Percentiles rank a stretch among this genome's conserved stretches.
Evolutionary conservation across 2,113 vertebrate genomes (phyloP).

Genomic region (Acrocephalus kingi): DNA sequence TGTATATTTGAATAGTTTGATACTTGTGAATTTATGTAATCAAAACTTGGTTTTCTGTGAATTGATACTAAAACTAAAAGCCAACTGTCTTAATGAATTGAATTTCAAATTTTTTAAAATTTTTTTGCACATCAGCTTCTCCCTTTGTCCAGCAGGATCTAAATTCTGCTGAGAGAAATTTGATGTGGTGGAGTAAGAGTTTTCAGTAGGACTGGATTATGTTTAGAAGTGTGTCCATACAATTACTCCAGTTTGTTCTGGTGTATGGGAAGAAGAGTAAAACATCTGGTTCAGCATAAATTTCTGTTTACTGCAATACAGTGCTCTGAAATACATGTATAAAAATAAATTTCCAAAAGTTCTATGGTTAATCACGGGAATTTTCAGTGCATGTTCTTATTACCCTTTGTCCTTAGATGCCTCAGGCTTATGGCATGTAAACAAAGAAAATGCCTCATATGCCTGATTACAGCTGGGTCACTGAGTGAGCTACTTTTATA

Average conservation of each 20-base stretch:
- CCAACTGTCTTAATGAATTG: not conserved
- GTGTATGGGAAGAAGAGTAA: not conserved
- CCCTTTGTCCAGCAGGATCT: not conserved
- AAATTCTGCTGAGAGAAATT: not conserved
- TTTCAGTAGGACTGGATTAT: not conserved
- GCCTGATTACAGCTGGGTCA: not conserved
- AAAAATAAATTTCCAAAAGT: constrained; percentile 49
- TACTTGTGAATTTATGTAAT: not conserved
- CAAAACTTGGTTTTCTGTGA: not conserved
- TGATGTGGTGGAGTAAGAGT: not conserved
- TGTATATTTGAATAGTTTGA: not conserved
- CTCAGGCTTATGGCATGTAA: not conserved
- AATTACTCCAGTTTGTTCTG: not conserved
- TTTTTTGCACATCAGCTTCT: not conserved
- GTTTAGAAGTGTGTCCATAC: not conserved
- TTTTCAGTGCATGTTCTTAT: not conserved
- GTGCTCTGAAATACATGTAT: constrained; percentile 24
- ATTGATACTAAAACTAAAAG: not conserved
- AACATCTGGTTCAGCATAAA: not conserved
- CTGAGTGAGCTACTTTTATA: not conserved
- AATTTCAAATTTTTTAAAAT: not conserved
- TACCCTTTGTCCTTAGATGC: not conserved
- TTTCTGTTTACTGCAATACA: not conserved
- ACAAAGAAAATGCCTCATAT: not conserved
- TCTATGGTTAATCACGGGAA: constrained; percentile 35